Evolutionary conservation across 2,888 invertebrate species (phyloP).

Genomic region (Eupeodes luniger): DNA sequence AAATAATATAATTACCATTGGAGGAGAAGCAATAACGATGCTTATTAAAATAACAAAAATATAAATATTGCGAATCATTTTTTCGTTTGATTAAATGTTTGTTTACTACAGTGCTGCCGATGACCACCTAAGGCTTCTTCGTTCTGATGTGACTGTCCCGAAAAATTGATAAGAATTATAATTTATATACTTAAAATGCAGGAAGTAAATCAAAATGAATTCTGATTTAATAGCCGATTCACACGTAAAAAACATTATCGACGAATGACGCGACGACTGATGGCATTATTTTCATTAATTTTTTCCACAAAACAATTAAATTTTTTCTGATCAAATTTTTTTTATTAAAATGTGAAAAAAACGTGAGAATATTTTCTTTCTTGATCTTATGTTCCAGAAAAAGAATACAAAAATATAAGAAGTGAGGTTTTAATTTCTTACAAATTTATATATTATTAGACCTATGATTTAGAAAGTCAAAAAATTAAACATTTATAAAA

Average conservation of each 20-base stretch:
- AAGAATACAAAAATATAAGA: too few relatives aligned
- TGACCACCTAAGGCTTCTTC: background rate
- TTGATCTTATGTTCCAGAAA: too few relatives aligned
- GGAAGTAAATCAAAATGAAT: constrained; percentile 3
- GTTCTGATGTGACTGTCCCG: background rate
- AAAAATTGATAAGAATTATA: background rate
- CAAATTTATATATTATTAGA: too few relatives aligned
- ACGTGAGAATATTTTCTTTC: too few relatives aligned
- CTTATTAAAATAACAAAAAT: constrained; percentile 1
- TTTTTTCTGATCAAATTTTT: too few relatives aligned
- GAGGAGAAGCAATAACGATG: constrained; percentile 12
- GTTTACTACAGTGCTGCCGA: background rate
- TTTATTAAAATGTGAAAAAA: too few relatives aligned
- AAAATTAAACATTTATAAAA: too few relatives aligned
- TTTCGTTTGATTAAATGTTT: background rate
- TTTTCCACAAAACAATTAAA: too few relatives aligned
- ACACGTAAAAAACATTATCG: background rate
- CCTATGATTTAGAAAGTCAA: too few relatives aligned
- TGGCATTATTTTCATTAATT: too few relatives aligned
- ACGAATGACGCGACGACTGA: background rate
- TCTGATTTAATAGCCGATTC: constrained; percentile 7
- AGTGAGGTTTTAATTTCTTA: too few relatives aligned
- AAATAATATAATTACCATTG: constrained; percentile 6
- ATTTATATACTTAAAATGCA: constrained; percentile 4
- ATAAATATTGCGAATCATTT: background rate